These are phyloP conservation scores for Brachypalpus laphriformis DNA, from an alignment of 2,888 invertebrate genomes.

Conservation along the genomic window DNA sequence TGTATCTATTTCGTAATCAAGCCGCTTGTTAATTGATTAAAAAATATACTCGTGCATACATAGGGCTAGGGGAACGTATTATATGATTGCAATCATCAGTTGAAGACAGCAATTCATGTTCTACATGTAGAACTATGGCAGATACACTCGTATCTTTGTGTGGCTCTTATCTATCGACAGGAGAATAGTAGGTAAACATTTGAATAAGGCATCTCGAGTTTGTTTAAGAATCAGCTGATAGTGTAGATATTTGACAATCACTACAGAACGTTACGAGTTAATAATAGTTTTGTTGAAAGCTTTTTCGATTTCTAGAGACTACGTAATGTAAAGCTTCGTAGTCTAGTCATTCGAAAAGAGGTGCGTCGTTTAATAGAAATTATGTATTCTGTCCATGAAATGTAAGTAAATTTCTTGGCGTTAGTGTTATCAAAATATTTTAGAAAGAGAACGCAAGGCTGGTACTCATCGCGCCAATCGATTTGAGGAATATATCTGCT, in stretches of 20 bases:
- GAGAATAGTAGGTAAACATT: neutral
- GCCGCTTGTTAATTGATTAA: constrained; percentile 23
- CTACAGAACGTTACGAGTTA: neutral
- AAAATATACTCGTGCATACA: neutral
- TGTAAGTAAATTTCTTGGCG: no score
- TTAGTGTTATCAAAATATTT: no score
- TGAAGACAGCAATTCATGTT: neutral
- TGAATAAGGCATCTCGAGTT: neutral
- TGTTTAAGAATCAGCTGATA: constrained; percentile 15
- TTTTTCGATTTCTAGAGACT: neutral
- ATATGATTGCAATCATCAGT: neutral
- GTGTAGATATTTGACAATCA: neutral
- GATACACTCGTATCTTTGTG: neutral
- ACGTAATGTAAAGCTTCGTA: neutral
- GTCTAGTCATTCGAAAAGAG: neutral
- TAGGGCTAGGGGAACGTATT: no score
- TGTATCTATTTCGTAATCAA: constrained; percentile 17
- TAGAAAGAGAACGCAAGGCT: no score
- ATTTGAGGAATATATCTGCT: no score
- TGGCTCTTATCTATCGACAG: constrained; percentile 17
- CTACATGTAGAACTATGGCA: neutral
- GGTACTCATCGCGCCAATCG: no score
- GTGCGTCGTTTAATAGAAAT: neutral
- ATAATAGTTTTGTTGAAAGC: neutral
- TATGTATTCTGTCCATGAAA: no score